Conservation (phyloP, 2,797 vertebrate species). For the Lacerta bilineata region DNA sequence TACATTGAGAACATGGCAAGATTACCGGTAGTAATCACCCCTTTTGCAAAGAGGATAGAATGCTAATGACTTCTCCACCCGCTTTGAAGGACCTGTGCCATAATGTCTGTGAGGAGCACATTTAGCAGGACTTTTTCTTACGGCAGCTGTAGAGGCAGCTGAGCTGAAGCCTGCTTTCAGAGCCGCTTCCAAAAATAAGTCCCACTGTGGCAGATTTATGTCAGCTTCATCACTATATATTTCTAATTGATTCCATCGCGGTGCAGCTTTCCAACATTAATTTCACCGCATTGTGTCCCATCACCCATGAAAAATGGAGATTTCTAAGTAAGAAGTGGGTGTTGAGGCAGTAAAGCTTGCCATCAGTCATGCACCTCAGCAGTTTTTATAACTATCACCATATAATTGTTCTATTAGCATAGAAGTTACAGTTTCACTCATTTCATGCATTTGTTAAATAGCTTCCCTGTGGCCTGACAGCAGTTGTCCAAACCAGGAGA, state of each 20-base stretch:
- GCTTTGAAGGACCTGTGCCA: conserved; percentile 41
- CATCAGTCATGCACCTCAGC: conserved; percentile 4
- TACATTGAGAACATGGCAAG: neutral
- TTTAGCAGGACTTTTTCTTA: neutral
- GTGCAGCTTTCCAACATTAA: conserved; percentile 21
- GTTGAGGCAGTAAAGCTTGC: neutral
- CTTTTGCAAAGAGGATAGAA: conserved; percentile 40
- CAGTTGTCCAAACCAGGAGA: neutral
- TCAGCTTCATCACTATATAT: conserved; percentile 37
- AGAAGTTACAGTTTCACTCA: conserved; percentile 8
- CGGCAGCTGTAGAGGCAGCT: neutral
- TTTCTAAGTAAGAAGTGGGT: conserved; percentile 9
- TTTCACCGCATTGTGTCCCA: neutral
- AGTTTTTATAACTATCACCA: conserved; percentile 36
- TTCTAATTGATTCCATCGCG: conserved; percentile 11
- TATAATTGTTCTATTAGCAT: conserved; percentile 2
- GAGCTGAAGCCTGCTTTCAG: neutral
- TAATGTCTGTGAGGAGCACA: conserved; percentile 33
- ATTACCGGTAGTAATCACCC: neutral
- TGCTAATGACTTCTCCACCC: neutral
- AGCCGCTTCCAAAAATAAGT: conserved; percentile 32
- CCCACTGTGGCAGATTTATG: conserved; percentile 15
- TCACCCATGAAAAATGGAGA: conserved; percentile 2
- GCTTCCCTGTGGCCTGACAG: conserved; percentile 19
- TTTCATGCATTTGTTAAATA: conserved; percentile 2